Evolutionary conservation across 2,797 vertebrate genomes (phyloP).

Genomic region (Rhinoraja longicauda): DNA sequence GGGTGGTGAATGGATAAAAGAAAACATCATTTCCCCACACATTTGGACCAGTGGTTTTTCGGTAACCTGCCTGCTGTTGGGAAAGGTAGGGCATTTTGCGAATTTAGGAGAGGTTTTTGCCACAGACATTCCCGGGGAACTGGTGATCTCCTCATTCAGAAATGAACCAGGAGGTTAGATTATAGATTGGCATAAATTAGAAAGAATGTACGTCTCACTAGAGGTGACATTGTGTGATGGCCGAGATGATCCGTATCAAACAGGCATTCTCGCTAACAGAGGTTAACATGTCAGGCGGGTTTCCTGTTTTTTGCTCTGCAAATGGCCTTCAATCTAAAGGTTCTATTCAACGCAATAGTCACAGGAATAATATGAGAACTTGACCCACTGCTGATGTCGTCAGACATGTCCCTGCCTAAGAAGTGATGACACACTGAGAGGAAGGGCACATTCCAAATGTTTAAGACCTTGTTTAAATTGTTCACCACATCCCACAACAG

Average conservation of each 20-base stretch:
- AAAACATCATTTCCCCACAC: background rate
- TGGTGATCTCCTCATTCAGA: background rate
- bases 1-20: too few relatives aligned
- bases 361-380: background rate
- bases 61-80: background rate
- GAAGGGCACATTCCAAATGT: background rate
- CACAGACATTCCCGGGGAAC: background rate
- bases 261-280: background rate
- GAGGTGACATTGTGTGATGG: background rate
- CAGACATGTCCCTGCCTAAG: background rate
- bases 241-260: background rate
- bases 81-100: background rate
- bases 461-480: background rate
- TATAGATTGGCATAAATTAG: background rate
- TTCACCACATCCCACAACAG: too few relatives aligned
- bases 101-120: background rate
- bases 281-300: background rate
- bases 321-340: background rate
- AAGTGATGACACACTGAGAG: background rate
- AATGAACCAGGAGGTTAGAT: background rate
- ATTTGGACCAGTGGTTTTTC: background rate
- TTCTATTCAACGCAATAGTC: background rate
- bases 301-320: too few relatives aligned
- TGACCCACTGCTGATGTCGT: background rate
- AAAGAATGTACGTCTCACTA: background rate